Conservation (phyloP, 1,140 invertebrate genomes). For the Chironomus tepperi region DNA sequence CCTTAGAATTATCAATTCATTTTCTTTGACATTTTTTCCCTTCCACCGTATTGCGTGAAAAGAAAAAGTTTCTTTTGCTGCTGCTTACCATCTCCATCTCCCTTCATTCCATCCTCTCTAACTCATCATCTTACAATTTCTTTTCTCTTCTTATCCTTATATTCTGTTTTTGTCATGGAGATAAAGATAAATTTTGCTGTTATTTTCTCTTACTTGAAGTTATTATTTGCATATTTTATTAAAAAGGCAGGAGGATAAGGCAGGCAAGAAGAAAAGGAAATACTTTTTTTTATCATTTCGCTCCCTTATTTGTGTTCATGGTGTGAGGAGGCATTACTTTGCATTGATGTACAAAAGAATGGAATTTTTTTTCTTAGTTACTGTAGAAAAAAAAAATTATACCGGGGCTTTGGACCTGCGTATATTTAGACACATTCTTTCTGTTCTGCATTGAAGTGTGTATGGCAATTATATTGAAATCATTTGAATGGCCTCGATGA, state of each 20-base stretch:
- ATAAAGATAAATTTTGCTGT: not conserved
- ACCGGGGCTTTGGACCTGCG: too few relatives aligned
- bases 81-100: not conserved
- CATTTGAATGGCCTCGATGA: too few relatives aligned
- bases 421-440: too few relatives aligned
- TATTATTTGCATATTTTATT: conserved; percentile 15
- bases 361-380: too few relatives aligned
- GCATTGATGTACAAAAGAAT: too few relatives aligned
- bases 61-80: not conserved
- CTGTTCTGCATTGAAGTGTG: too few relatives aligned
- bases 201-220: not conserved
- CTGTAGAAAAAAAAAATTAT: too few relatives aligned
- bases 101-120: not conserved
- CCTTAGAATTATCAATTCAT: too few relatives aligned
- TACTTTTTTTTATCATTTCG: not conserved
- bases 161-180: conserved; percentile 1
- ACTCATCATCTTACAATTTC: not conserved
- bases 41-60: too few relatives aligned
- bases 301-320: not conserved
- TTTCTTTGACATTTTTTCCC: too few relatives aligned
- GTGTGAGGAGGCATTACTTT: too few relatives aligned
- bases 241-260: not conserved
- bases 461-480: too few relatives aligned
- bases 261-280: not conserved
- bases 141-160: not conserved